Evolutionary conservation across 2,113 vertebrate species (phyloP).

Genomic region (Platycercus adscitus): DNA sequence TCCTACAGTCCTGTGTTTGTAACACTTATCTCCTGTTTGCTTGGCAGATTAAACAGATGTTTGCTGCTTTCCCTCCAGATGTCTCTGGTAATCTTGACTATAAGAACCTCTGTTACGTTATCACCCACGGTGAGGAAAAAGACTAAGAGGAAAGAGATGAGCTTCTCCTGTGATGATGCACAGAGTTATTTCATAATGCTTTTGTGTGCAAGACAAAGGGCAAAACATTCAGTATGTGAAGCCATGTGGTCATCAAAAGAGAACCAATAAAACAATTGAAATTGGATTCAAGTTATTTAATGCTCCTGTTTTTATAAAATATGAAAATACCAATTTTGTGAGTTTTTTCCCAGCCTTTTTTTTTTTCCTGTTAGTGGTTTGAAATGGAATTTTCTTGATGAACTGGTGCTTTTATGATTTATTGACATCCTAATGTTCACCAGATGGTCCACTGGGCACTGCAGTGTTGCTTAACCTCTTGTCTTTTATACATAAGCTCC

Average conservation of each 20-base stretch:
- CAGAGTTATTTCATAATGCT: background rate
- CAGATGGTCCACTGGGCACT: slow-evolving; percentile 64
- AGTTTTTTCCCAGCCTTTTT: slow-evolving; percentile 35
- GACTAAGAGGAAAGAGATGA: slow-evolving; percentile 71
- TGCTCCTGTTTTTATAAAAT: slow-evolving; percentile 25
- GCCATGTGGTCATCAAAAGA: slow-evolving; percentile 6
- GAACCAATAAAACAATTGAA: slow-evolving; percentile 63
- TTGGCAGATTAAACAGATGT: slow-evolving; percentile 87
- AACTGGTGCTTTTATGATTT: slow-evolving; percentile 66
- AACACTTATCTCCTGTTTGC: slow-evolving; percentile 11
- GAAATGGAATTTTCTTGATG: slow-evolving; percentile 68
- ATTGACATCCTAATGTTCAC: slow-evolving; percentile 69
- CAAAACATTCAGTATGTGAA: slow-evolving; percentile 8
- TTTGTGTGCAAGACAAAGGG: slow-evolving; percentile 2
- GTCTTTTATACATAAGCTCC: slow-evolving; percentile 33
- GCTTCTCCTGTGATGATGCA: background rate
- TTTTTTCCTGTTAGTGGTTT: slow-evolving; percentile 41
- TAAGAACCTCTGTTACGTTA: slow-evolving; percentile 90
- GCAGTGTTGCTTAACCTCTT: slow-evolving; percentile 42
- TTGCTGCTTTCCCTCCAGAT: slow-evolving; percentile 88
- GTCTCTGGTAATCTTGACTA: slow-evolving; percentile 90
- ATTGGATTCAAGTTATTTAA: slow-evolving; percentile 54
- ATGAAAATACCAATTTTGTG: slow-evolving; percentile 45
- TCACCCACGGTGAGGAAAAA: slow-evolving; percentile 91
- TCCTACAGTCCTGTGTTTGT: background rate